These are phyloP conservation scores for Chaetodon auriga DNA, from an alignment of 2,113 vertebrate genomes.

Conservation along the genomic window DNA sequence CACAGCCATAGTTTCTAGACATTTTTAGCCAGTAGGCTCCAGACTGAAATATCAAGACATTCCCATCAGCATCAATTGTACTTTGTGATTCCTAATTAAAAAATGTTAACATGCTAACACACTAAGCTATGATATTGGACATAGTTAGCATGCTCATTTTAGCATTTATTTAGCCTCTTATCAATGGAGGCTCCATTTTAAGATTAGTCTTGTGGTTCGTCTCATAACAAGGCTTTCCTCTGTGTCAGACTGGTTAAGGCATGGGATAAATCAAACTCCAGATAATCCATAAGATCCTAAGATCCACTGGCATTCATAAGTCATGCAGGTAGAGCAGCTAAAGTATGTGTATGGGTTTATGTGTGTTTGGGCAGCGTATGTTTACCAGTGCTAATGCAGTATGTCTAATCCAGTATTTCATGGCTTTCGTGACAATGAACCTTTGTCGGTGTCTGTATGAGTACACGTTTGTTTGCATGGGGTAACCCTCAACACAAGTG, in stretches of 20 bases:
- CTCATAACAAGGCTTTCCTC: slow-evolving; percentile 67
- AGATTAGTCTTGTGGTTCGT: slow-evolving; percentile 54
- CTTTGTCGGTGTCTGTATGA: slow-evolving; percentile 29
- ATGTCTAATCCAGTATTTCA: slow-evolving; percentile 25
- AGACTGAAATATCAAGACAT: neutral
- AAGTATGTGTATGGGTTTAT: slow-evolving; percentile 4
- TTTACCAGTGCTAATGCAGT: slow-evolving; percentile 21
- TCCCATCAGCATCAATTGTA: neutral
- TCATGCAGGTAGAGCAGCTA: slow-evolving; percentile 36
- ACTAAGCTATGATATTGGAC: no score
- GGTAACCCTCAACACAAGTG: slow-evolving; percentile 31
- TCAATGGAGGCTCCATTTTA: slow-evolving; percentile 38
- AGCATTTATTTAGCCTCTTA: slow-evolving; percentile 6
- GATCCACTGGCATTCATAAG: slow-evolving; percentile 55
- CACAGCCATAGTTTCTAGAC: neutral
- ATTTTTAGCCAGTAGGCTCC: neutral
- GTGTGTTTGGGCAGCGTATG: neutral
- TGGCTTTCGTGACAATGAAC: slow-evolving; percentile 15
- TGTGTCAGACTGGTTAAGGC: slow-evolving; percentile 64
- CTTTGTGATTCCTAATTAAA: no score
- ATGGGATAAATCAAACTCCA: slow-evolving; percentile 55
- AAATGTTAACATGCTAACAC: no score
- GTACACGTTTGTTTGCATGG: slow-evolving; percentile 42
- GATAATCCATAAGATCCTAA: slow-evolving; percentile 63
- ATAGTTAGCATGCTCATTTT: neutral